phyloP scores from a whole-genome alignment of 2,888 invertebrate species.

The Cantharis nigra region DNA sequence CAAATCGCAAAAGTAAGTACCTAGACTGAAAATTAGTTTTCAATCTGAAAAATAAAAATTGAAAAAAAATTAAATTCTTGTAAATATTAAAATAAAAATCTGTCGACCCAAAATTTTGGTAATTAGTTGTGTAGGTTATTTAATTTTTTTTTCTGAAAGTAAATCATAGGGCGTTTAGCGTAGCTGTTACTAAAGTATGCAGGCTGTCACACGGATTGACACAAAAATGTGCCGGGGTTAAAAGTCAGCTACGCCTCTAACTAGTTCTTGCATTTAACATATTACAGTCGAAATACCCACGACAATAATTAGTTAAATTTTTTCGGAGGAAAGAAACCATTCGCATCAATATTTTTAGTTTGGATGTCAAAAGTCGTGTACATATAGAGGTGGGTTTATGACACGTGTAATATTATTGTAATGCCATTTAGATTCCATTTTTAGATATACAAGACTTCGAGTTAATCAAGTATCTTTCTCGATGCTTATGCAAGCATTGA shows the following conservation, averaged over 20 bases:
- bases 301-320: not conserved
- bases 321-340: not conserved
- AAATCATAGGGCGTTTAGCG: not conserved
- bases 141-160: not conserved
- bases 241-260: conserved; percentile 26
- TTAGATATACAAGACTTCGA: not conserved
- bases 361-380: not conserved
- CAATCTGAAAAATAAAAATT: too few species aligned
- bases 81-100: not conserved
- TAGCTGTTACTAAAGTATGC: conserved; percentile 34
- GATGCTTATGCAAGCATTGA: conserved; percentile 16
- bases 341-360: not conserved
- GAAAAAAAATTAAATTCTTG: too few species aligned
- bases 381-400: not conserved
- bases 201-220: conserved; percentile 35
- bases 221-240: conserved; percentile 37
- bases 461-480: conserved; percentile 8
- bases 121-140: not conserved
- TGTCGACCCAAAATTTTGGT: not conserved
- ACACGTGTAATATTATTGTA: not conserved
- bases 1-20: too few species aligned
- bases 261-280: conserved; percentile 19
- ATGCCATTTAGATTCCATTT: not conserved
- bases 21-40: too few species aligned
- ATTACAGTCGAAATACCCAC: not conserved